phyloP scores from a whole-genome alignment of 2,888 invertebrate genomes.

The Melieria omissa region DNA sequence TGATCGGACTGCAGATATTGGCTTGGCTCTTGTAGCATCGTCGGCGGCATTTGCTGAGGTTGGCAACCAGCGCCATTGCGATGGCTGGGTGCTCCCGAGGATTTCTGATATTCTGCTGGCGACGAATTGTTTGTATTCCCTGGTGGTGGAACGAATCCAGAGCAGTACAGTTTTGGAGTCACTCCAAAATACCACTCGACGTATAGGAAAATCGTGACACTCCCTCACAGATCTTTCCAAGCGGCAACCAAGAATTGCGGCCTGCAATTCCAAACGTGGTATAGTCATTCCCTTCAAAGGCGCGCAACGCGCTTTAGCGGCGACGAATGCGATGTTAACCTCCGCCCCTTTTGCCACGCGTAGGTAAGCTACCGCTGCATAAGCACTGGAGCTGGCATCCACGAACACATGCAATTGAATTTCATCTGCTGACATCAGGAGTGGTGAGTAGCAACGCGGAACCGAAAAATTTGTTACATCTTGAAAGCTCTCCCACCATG shows the following conservation, averaged over 20 bases:
- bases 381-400: slow-evolving; percentile 41
- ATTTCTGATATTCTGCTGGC: slow-evolving; percentile 45
- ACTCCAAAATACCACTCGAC: slow-evolving; percentile 26
- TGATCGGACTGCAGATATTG: not conserved
- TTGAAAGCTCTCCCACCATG: no score
- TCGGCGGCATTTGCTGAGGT: slow-evolving; percentile 48
- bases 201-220: slow-evolving; percentile 24
- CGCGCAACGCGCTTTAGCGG: slow-evolving; percentile 37
- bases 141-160: slow-evolving; percentile 29
- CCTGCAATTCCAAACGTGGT: slow-evolving; percentile 39
- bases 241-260: slow-evolving; percentile 39
- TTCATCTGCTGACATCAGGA: slow-evolving; percentile 23
- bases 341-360: slow-evolving; percentile 29
- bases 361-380: slow-evolving; percentile 39
- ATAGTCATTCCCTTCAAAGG: slow-evolving; percentile 37
- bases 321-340: slow-evolving; percentile 39
- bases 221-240: slow-evolving; percentile 18
- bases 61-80: slow-evolving; percentile 49
- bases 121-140: slow-evolving; percentile 35
- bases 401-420: slow-evolving; percentile 40
- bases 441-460: slow-evolving; percentile 35
- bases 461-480: no score
- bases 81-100: slow-evolving; percentile 33
- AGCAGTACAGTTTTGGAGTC: slow-evolving; percentile 33
- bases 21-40: slow-evolving; percentile 38